phyloP scores from a whole-genome alignment of 2,797 vertebrate genomes.

The Falco peregrinus region DNA sequence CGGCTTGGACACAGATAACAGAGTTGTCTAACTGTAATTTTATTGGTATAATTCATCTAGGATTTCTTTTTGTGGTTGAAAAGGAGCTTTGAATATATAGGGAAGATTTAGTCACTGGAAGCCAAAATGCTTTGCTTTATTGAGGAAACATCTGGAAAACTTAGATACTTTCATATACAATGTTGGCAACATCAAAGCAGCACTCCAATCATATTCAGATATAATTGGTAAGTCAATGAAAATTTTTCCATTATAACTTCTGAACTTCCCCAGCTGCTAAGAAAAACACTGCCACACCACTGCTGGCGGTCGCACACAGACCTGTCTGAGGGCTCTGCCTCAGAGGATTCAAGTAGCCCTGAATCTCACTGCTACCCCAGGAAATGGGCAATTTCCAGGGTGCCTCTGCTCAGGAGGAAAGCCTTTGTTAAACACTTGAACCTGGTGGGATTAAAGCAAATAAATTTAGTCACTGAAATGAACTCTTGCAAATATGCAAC shows the following conservation, averaged over 20 bases:
- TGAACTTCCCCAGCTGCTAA: slow-evolving; percentile 39
- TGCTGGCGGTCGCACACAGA: slow-evolving; percentile 29
- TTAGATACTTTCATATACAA: slow-evolving; percentile 16
- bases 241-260: slow-evolving; percentile 30
- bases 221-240: slow-evolving; percentile 45
- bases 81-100: slow-evolving; percentile 15
- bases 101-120: slow-evolving; percentile 3
- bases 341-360: slow-evolving; percentile 5
- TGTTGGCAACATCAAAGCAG: slow-evolving; percentile 47
- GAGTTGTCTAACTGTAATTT: not conserved
- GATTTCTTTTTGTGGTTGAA: slow-evolving; percentile 20
- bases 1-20: slow-evolving; percentile 41
- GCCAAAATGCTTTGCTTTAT: slow-evolving; percentile 21
- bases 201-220: slow-evolving; percentile 5
- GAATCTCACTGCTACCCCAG: not conserved
- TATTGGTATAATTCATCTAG: slow-evolving; percentile 33
- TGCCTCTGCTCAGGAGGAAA: not conserved
- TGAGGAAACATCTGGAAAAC: slow-evolving; percentile 67
- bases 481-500: not conserved
- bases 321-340: not conserved
- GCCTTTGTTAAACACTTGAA: slow-evolving; percentile 25
- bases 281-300: not conserved
- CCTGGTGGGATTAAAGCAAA: slow-evolving; percentile 2
- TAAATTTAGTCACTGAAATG: not conserved
- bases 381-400: slow-evolving; percentile 40